Base-by-base conservation (phyloP, 2,113 vertebrate genomes). In the Upupa epops region DNA sequence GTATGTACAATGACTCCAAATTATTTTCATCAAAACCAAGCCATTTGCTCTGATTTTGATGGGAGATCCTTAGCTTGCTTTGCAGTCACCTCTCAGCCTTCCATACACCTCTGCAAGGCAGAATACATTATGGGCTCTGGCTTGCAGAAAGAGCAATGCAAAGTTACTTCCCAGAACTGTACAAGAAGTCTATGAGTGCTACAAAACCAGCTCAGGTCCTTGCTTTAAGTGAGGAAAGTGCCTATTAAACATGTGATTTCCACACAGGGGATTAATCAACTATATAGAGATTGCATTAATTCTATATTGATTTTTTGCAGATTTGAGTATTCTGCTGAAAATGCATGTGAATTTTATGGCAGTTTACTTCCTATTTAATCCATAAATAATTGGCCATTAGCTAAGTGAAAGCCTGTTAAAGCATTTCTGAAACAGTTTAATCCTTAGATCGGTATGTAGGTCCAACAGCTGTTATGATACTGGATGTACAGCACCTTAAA, bases 21-120 rank as follows among this genome's bases (percentile, higher is more conserved):
- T 87, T 61, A 31, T 56, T 81, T 74, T 60, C 72, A 87, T 90
- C 94, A 88, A 96, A 96, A 92, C 54, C n/a, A 95, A 92, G 92
- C 72, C 45, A 86, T 96, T 93, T 86, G 48, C 73, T 95, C 88
- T 93, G 78, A 70, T 32, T 92, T 84, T 25, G n/a, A 73, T 13
- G 37, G 42, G 29, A 79, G 48, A 87, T 80, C 55, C 36, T 75
- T 42, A 60, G 77, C 18, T 74, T n/a, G 8, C 51, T 91, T 76
- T 88, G 64, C 72, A 91, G 36, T 7, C 60, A 54, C 13, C 3
- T 11, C 24, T 64, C 60, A 64, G 32, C 45, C 66, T 78, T 17
- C 45, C 46, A 26, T 71, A 78, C 21, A 70, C 26, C 32, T 68
- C 19, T 59, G 34, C 51, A 72, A 76, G 42, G 68, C 55, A 83